A percentile compares a stretch with the other conserved stretches of the same genome.
phyloP scores from a whole-genome alignment of 2,113 vertebrate species.

The Bothrops jararaca region DNA sequence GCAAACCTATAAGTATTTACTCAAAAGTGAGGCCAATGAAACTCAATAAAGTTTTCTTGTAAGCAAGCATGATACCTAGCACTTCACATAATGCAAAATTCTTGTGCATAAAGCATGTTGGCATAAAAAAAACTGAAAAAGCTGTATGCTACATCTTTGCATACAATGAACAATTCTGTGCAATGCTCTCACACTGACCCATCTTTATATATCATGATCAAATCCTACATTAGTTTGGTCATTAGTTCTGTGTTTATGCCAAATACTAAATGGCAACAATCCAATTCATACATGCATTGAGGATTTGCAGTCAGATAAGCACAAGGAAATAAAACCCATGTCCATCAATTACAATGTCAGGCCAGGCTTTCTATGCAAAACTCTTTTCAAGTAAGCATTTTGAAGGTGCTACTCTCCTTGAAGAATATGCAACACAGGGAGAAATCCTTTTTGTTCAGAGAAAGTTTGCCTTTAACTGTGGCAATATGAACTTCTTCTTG shows the following conservation, averaged over 20 bases:
- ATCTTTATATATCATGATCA: background rate
- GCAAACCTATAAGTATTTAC: background rate
- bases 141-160: background rate
- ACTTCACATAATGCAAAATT: background rate
- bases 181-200: background rate
- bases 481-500: conserved; percentile 18
- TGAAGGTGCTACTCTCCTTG: background rate
- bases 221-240: background rate
- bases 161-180: background rate
- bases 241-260: background rate
- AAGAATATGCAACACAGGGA: background rate
- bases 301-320: background rate
- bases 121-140: background rate
- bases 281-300: background rate
- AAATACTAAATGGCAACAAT: background rate
- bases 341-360: too few species aligned
- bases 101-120: background rate
- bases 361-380: background rate
- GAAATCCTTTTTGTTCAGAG: background rate
- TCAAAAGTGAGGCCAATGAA: background rate
- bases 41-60: background rate
- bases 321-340: background rate
- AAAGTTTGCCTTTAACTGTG: conserved; percentile 44
- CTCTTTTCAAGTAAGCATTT: background rate
- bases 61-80: background rate